phyloP scores from a whole-genome alignment of 2,797 vertebrate genomes.

The Acipenser ruthenus region DNA sequence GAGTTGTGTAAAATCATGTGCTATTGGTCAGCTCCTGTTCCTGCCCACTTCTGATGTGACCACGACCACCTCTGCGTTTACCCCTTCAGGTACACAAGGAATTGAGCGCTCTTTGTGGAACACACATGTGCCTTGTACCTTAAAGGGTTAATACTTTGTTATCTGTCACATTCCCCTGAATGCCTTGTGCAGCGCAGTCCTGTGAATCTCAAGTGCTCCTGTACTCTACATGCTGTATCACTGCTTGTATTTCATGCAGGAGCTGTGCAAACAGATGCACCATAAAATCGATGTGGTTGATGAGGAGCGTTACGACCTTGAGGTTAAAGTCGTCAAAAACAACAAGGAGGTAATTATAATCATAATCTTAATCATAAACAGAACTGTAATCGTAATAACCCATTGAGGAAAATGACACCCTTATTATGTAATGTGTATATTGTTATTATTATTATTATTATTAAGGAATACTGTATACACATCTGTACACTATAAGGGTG shows the following conservation, averaged over 20 bases:
- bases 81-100: no score
- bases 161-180: background rate
- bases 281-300: constrained; percentile 73
- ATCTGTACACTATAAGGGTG: no score
- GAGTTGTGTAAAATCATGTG: no score
- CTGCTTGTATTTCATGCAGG: constrained; percentile 49
- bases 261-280: constrained; percentile 74
- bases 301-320: constrained; percentile 83
- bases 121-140: constrained; percentile 31
- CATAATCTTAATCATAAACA: constrained; percentile 1
- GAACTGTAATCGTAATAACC: background rate
- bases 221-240: background rate
- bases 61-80: no score
- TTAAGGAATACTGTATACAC: no score
- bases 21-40: no score
- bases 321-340: constrained; percentile 77
- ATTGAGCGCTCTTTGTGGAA: background rate
- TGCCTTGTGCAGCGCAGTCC: constrained; percentile 19
- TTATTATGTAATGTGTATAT: background rate
- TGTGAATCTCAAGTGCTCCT: no score
- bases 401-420: background rate
- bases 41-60: no score
- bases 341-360: constrained; percentile 69
- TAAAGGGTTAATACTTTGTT: constrained; percentile 15
- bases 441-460: background rate